phyloP scores from a whole-genome alignment of 1,140 invertebrate species.

The Chironomus striatipennis region DNA sequence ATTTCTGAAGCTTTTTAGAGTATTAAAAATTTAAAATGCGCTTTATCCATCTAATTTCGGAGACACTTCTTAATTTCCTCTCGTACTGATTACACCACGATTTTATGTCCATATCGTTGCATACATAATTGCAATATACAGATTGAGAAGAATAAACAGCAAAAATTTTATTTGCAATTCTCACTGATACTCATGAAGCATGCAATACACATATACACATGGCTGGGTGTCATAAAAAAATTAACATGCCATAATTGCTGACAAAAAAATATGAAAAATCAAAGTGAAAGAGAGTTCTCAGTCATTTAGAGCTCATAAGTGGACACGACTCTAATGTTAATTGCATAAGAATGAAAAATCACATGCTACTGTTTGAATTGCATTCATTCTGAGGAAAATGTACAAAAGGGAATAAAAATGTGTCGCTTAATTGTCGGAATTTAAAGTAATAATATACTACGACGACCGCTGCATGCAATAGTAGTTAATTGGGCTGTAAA shows the following conservation, averaged over 20 bases:
- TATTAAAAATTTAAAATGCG: no score
- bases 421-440: conserved; percentile 1
- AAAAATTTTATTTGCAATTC: not conserved
- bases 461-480: not conserved
- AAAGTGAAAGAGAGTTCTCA: no score
- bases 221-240: not conserved
- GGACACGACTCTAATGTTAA: no score
- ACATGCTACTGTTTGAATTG: not conserved
- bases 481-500: not conserved
- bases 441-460: not conserved
- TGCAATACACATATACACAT: not conserved
- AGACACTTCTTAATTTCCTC: not conserved
- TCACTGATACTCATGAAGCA: not conserved
- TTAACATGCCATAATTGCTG: not conserved
- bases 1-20: no score
- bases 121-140: conserved; percentile 21
- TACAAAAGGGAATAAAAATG: not conserved
- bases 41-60: not conserved
- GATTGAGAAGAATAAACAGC: not conserved
- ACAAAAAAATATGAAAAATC: not conserved
- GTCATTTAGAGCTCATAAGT: no score
- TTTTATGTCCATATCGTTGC: conserved; percentile 20
- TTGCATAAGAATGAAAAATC: no score
- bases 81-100: conserved; percentile 1
- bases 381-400: not conserved